Base-by-base conservation (phyloP, 2,888 invertebrate species). In the Ophion ventricosus region DNA sequence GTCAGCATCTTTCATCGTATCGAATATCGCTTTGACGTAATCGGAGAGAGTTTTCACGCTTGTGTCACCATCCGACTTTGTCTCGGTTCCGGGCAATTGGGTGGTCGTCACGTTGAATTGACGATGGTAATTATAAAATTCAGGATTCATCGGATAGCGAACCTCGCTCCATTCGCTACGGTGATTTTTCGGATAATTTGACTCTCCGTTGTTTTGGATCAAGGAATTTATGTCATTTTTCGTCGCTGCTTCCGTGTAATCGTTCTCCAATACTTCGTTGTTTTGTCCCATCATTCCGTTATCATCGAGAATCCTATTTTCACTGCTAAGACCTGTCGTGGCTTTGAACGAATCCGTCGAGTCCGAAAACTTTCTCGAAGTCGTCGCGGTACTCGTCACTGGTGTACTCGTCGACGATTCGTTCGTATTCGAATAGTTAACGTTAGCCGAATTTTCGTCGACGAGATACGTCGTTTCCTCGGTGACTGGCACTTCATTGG, bases 1-100 rank as follows among this genome's bases (percentile, higher is more conserved):
- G 56, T 91, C 91, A 25, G 88, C 91, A 70, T 87, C 91, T 79
- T 92, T 92, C 87, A 93, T 92, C n/a, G 90, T 92, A 43, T 93
- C 92, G 76, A 93, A 93, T 79, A 93, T 92, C 57, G 92, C 93
- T 76, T 92, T 90, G 0, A 93, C 92, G 74, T 93, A 93, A 66
- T 92, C 93, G 0, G 93, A 91, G 0, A 92, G 86, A 10, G 86
- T 87, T 54, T 88, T 86, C 0, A 87, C 87, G 20, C 87, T 82
- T 5, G 83, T 77, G 17, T 85, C 86, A 11, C 86, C 85, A 25
- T 86, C 85, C 5, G 84, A 78, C 49, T 86, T 84, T 2, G 85
- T 87, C 56, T 84, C 84, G 1, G 85, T 80, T 7, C 87, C 86
- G 7, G 87, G 87, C 23, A 86, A 64, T 23, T 85, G 82, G 8